Percentiles rank a stretch among this genome's conserved stretches.
phyloP scores from a whole-genome alignment of 2,797 vertebrate genomes.

The Pseudochaenichthys georgianus region DNA sequence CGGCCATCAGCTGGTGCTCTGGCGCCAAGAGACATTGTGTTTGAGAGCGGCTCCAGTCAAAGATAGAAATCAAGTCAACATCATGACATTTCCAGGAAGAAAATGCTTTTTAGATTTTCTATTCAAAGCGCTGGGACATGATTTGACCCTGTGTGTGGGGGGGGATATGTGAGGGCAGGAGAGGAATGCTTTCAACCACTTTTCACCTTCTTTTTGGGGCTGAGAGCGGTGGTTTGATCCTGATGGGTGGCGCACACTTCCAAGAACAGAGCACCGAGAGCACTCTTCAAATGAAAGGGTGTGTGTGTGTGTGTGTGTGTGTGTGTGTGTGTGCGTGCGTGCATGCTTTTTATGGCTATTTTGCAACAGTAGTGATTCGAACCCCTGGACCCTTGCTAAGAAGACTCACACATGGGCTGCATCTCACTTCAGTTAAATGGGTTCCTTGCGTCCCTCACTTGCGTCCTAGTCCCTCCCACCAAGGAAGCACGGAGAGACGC shows the following conservation, averaged over 20 bases:
- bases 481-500: too few species aligned
- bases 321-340: too few species aligned
- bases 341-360: too few species aligned
- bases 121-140: background rate
- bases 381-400: too few species aligned
- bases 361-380: background rate
- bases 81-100: slow-evolving; percentile 14
- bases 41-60: background rate
- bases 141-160: slow-evolving; percentile 27
- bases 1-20: slow-evolving; percentile 7
- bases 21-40: slow-evolving; percentile 5
- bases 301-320: too few species aligned
- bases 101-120: slow-evolving; percentile 22
- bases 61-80: slow-evolving; percentile 10
- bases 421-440: too few species aligned
- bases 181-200: slow-evolving; percentile 26
- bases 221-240: slow-evolving; percentile 17
- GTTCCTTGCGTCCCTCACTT: too few species aligned
- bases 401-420: too few species aligned
- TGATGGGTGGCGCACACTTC: slow-evolving; percentile 31
- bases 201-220: slow-evolving; percentile 46
- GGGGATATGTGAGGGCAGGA: slow-evolving; percentile 12
- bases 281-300: slow-evolving; percentile 16
- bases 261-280: slow-evolving; percentile 4
- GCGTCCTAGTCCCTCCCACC: too few species aligned